These are phyloP conservation scores for Amphibalanus amphitrite DNA, from an alignment of 1,140 invertebrate species.

Conservation along the genomic window DNA sequence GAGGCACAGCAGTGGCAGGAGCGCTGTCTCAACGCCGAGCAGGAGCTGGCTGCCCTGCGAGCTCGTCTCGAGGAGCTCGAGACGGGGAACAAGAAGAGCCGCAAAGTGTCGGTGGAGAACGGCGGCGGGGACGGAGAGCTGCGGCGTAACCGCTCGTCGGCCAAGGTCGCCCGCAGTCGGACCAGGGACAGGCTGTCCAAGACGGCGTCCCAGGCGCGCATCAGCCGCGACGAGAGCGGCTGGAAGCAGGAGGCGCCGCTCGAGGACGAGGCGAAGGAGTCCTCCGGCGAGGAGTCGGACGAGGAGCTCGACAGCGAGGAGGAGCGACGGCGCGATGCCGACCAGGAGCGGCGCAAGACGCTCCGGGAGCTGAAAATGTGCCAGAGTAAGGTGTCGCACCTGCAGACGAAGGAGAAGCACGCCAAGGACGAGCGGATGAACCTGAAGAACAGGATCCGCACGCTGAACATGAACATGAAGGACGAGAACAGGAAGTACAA, in stretches of 20 bases:
- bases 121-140: neutral
- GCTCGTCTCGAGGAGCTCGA: neutral
- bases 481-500: slow-evolving; percentile 3
- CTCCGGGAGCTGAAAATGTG: neutral
- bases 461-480: neutral
- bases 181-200: neutral
- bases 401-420: slow-evolving; percentile 1
- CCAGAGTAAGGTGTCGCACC: neutral
- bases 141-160: neutral
- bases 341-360: neutral
- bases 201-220: neutral
- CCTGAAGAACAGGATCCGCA: neutral
- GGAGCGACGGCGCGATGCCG: neutral
- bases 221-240: neutral
- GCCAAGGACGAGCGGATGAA: neutral
- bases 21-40: neutral
- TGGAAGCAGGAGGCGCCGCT: too few relatives aligned
- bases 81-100: neutral
- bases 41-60: neutral
- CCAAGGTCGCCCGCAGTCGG: neutral
- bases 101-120: neutral
- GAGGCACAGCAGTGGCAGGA: neutral
- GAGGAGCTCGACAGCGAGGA: neutral
- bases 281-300: neutral
- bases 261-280: neutral